These are phyloP conservation scores for Spisula subtruncata DNA, from an alignment of 2,888 invertebrate species.

Conservation along the genomic window DNA sequence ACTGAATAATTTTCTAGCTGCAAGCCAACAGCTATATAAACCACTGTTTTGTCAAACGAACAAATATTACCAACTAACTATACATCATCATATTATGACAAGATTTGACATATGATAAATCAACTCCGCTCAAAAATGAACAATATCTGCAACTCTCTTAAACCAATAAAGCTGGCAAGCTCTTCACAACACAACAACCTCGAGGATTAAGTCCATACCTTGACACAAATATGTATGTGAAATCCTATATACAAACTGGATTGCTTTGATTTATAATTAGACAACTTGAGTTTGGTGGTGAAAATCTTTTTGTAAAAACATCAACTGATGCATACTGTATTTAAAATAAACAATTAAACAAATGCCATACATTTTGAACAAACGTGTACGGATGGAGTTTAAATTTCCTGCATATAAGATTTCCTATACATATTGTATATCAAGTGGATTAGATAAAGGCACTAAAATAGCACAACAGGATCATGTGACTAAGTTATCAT, in stretches of 20 bases:
- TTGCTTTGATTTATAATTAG: not conserved
- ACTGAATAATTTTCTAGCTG: constrained; percentile 31
- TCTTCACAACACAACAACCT: constrained; percentile 6
- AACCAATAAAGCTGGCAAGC: not conserved
- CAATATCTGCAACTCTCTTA: constrained; percentile 40
- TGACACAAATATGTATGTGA: not conserved
- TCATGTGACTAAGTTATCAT: constrained; percentile 48
- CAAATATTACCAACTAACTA: constrained; percentile 45
- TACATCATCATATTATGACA: constrained; percentile 55
- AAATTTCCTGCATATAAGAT: not conserved
- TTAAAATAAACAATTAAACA: too few species aligned
- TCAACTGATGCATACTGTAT: too few species aligned
- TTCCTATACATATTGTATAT: not conserved
- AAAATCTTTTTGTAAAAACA: too few species aligned
- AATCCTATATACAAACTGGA: not conserved
- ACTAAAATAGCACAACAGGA: constrained; percentile 43
- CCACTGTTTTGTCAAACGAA: constrained; percentile 8
- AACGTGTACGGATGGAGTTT: not conserved
- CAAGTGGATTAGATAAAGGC: constrained; percentile 35
- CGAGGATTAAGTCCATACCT: not conserved
- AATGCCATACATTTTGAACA: too few species aligned
- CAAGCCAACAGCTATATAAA: constrained; percentile 22
- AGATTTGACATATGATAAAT: constrained; percentile 51
- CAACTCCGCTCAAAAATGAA: constrained; percentile 51
- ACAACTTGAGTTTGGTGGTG: not conserved